Percentiles rank a stretch among this genome's conserved stretches.
Evolutionary conservation across 2,797 vertebrate genomes (phyloP).

Genomic region (Limosa lapponica): DNA sequence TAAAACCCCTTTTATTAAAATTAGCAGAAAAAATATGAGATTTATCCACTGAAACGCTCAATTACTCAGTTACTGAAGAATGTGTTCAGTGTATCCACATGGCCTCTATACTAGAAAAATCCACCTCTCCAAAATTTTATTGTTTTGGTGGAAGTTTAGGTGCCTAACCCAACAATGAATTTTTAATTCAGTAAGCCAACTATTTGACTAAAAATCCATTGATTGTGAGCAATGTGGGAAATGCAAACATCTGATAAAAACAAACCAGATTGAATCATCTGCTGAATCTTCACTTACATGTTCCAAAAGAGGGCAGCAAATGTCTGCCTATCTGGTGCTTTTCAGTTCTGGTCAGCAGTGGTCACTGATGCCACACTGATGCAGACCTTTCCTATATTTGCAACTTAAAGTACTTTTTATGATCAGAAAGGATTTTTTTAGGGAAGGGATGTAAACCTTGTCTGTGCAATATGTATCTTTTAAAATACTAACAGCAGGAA

Average conservation of each 20-base stretch:
- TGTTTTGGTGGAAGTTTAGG: background rate
- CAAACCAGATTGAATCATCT: background rate
- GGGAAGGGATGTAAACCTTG: background rate
- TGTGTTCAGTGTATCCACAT: background rate
- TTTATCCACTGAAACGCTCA: background rate
- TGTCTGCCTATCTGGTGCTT: background rate
- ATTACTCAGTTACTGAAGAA: background rate
- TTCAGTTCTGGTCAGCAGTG: constrained; percentile 11
- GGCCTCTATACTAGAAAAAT: background rate
- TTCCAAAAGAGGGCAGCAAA: constrained; percentile 84
- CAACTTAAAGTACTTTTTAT: background rate
- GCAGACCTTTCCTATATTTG: background rate
- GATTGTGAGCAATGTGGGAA: background rate
- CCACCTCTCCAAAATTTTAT: background rate
- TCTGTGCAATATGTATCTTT: background rate
- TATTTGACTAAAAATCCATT: background rate
- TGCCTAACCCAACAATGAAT: background rate
- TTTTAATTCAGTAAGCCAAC: background rate
- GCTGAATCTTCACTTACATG: background rate
- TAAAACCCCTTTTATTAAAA: background rate
- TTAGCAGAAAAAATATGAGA: background rate
- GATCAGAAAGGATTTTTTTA: background rate
- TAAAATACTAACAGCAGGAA: background rate
- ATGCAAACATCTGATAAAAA: background rate
- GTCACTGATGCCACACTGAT: background rate